Percentiles rank a stretch among this genome's conserved stretches.
These are phyloP conservation scores for Drosophila formosana DNA, from an alignment of 2,888 invertebrate genomes.

Conservation along the genomic window DNA sequence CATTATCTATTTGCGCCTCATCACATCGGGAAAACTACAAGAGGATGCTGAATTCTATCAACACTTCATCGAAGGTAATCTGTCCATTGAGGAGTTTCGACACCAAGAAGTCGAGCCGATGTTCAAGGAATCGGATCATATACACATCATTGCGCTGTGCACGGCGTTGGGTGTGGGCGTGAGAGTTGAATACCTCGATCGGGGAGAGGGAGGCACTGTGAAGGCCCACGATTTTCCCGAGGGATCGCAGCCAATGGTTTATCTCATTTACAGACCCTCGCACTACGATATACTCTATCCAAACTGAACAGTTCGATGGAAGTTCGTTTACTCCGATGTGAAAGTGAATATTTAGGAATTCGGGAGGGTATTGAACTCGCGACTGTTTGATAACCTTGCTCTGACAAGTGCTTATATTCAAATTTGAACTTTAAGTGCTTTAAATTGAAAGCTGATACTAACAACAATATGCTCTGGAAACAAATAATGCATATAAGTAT, in stretches of 20 bases:
- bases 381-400: constrained; percentile 24
- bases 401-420: not conserved
- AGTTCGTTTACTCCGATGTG: too few species aligned
- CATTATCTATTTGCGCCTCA: constrained; percentile 95
- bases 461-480: not conserved
- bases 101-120: constrained; percentile 87
- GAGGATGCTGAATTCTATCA: constrained; percentile 96
- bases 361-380: not conserved
- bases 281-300: constrained; percentile 99
- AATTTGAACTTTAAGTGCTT: not conserved
- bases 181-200: constrained; percentile 98
- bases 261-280: constrained; percentile 97
- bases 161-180: constrained; percentile 95
- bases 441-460: not conserved
- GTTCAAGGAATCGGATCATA: constrained; percentile 94
- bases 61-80: constrained; percentile 97
- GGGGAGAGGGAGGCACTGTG: constrained; percentile 92
- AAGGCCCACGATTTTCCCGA: constrained; percentile 97
- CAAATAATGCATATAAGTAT: too few species aligned
- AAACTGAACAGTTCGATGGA: constrained; percentile 79
- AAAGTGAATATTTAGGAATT: not conserved
- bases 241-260: constrained; percentile 91
- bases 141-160: constrained; percentile 98
- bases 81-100: constrained; percentile 96
- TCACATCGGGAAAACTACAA: constrained; percentile 98